Evolutionary conservation across 2,888 invertebrate genomes (phyloP).

Genomic region (Acanthosepion pharaonis): DNA sequence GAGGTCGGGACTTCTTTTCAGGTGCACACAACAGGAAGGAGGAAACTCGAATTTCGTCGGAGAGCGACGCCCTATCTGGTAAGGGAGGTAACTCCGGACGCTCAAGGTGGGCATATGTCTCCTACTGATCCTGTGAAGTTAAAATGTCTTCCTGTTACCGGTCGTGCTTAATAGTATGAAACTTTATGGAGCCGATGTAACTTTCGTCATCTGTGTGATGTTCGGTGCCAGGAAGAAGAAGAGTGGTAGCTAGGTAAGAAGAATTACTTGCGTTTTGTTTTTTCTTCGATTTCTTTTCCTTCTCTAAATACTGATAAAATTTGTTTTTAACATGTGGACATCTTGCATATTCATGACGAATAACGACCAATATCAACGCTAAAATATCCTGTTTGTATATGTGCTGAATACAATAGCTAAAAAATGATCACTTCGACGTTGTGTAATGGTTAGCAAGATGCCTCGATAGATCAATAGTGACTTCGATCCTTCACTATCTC

Average conservation of each 20-base stretch:
- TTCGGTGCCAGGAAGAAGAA: neutral
- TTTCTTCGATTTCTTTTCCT: neutral
- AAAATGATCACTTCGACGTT: no score
- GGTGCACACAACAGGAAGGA: neutral
- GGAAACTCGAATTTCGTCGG: neutral
- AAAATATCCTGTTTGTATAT: no score
- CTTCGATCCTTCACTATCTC: no score
- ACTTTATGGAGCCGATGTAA: neutral
- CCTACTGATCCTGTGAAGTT: neutral
- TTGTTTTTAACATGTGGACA: no score
- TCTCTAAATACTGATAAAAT: neutral
- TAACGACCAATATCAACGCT: no score
- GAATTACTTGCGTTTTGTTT: neutral
- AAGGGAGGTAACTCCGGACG: neutral
- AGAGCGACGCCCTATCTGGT: neutral
- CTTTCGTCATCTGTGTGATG: neutral
- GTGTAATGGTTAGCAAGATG: no score
- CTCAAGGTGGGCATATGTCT: neutral
- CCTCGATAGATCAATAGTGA: no score
- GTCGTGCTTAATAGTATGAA: neutral
- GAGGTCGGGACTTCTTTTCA: neutral
- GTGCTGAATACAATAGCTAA: no score
- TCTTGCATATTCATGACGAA: no score
- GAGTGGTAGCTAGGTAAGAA: neutral
- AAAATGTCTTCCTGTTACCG: neutral